phyloP scores from a whole-genome alignment of 1,140 invertebrate genomes.

The Scaptodrosophila lebanonensis region DNA sequence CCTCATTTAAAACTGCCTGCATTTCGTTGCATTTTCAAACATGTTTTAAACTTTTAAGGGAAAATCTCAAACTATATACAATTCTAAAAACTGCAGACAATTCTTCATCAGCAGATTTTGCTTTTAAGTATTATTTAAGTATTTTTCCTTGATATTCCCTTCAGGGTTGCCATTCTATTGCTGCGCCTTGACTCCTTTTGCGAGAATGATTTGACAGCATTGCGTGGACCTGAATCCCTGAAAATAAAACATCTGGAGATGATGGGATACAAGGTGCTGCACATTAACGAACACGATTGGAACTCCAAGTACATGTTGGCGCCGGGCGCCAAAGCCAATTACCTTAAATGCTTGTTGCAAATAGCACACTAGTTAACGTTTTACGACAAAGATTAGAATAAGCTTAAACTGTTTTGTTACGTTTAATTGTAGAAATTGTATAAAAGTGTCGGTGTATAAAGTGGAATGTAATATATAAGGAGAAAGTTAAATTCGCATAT shows the following conservation, averaged over 20 bases:
- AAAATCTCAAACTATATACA: no score
- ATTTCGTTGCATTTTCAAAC: no score
- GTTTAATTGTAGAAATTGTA: no score
- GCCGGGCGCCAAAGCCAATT: constrained; percentile 74
- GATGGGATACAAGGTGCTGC: constrained; percentile 80
- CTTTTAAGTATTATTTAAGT: no score
- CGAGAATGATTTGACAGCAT: constrained; percentile 64
- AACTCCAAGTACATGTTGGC: constrained; percentile 77
- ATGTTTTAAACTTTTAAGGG: no score
- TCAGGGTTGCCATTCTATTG: constrained; percentile 77
- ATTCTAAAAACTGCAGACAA: not conserved
- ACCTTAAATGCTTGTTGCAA: constrained; percentile 72
- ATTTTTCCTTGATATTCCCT: not conserved
- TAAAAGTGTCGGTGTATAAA: no score
- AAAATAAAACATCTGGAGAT: constrained; percentile 81
- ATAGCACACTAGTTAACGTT: constrained; percentile 44
- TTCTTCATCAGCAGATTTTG: no score
- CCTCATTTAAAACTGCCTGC: no score
- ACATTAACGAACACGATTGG: constrained; percentile 79
- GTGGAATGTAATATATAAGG: no score
- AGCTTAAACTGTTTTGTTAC: no score
- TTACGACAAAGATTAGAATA: no score
- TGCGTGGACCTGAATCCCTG: constrained; percentile 77
- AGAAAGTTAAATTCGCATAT: no score
- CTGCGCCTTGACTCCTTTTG: constrained; percentile 73